These are phyloP conservation scores for Gymnoscopelus braueri DNA, from an alignment of 2,797 vertebrate species.

Conservation along the genomic window DNA sequence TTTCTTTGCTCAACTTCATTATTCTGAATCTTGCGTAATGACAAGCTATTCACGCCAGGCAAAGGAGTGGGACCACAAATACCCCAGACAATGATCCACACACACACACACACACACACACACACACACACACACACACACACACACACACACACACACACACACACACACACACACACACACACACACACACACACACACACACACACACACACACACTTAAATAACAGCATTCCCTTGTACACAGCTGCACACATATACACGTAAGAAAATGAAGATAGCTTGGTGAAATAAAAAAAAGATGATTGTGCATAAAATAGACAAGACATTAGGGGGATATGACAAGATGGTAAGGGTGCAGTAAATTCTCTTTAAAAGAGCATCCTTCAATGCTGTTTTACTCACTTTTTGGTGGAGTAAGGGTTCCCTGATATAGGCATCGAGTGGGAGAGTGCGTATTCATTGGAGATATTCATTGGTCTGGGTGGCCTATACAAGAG, in stretches of 20 bases:
- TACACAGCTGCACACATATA: constrained; percentile 11
- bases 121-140: not conserved
- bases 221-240: not conserved
- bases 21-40: constrained; percentile 81
- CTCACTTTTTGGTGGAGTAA: constrained; percentile 97
- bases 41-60: constrained; percentile 87
- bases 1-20: constrained; percentile 89
- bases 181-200: too few species aligned
- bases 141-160: not conserved
- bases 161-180: not conserved
- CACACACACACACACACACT: constrained; percentile 10
- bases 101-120: not conserved
- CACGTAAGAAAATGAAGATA: constrained; percentile 45
- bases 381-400: constrained; percentile 32
- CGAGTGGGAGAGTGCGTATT: constrained; percentile 93
- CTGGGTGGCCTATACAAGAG: constrained; percentile 89
- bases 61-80: constrained; percentile 30
- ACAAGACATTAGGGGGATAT: constrained; percentile 44
- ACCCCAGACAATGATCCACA: not conserved
- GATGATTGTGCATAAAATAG: constrained; percentile 34
- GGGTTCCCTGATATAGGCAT: constrained; percentile 97
- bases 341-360: constrained; percentile 43
- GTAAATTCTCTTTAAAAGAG: constrained; percentile 33
- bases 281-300: constrained; percentile 18
- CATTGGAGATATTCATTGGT: constrained; percentile 94